These are phyloP conservation scores for Caenorhabditis zanzibari DNA, from an alignment of 2,888 invertebrate genomes.

Conservation along the genomic window DNA sequence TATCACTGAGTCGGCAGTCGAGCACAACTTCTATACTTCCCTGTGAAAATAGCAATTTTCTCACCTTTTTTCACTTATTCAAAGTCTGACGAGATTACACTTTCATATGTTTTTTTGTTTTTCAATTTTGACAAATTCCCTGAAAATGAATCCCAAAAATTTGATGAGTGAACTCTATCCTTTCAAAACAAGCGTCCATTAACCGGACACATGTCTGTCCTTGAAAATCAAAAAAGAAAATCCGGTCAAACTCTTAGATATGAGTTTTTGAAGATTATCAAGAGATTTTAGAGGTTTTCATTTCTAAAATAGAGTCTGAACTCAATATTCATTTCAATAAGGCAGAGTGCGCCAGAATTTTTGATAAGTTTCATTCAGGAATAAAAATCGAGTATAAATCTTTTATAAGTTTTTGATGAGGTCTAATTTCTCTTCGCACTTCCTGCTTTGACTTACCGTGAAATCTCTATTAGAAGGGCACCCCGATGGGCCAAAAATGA, in stretches of 20 bases:
- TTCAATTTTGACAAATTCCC: neutral
- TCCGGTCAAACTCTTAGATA: neutral
- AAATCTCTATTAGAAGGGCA: too few species aligned
- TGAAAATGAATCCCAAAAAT: neutral
- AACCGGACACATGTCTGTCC: too few species aligned
- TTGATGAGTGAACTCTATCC: slow-evolving; percentile 15
- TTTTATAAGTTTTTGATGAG: neutral
- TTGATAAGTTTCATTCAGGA: neutral
- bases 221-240: neutral
- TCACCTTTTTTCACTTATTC: neutral
- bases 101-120: neutral
- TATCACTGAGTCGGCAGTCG: neutral
- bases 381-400: neutral
- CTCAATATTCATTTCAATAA: neutral
- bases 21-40: neutral
- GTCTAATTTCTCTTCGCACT: neutral
- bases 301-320: neutral
- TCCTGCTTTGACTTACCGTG: too few species aligned
- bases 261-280: slow-evolving; percentile 2
- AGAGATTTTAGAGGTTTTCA: slow-evolving; percentile 3
- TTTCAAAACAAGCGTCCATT: neutral
- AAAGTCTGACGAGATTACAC: too few species aligned
- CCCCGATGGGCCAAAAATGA: too few species aligned
- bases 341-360: slow-evolving; percentile 22
- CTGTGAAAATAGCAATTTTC: too few species aligned